phyloP scores from a whole-genome alignment of 1,140 invertebrate species.

The Lordiphosa stackelbergi region DNA sequence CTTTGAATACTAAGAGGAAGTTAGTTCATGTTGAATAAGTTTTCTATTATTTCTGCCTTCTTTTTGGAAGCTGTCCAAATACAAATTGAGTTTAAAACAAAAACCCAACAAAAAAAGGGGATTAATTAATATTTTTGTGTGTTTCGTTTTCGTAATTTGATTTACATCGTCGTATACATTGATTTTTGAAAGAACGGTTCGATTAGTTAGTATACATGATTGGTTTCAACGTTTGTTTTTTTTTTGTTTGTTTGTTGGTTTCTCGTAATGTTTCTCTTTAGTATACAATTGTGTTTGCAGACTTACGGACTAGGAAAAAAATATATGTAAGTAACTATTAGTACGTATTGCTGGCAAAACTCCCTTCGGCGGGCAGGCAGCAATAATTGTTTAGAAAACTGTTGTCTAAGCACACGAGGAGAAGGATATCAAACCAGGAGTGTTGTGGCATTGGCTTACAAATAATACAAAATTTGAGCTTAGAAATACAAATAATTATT shows the following conservation, averaged over 20 bases:
- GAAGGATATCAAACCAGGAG: neutral
- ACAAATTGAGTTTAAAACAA: conserved; percentile 3
- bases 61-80: conserved; percentile 1
- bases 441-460: neutral
- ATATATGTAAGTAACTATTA: conserved; percentile 13
- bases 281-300: conserved; percentile 15
- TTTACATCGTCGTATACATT: conserved; percentile 60
- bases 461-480: neutral
- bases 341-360: conserved; percentile 5
- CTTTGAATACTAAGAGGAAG: conserved; percentile 48
- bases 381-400: neutral
- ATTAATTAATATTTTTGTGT: conserved; percentile 3
- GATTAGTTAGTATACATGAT: conserved; percentile 11
- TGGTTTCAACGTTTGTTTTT: conserved; percentile 4
- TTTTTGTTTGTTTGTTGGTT: conserved; percentile 7
- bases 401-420: neutral
- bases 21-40: conserved; percentile 22
- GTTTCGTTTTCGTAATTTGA: conserved; percentile 34
- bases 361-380: neutral
- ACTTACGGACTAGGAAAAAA: conserved; percentile 9
- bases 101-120: no score
- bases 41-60: conserved; percentile 12
- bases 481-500: conserved; percentile 1
- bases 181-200: conserved; percentile 11
- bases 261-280: conserved; percentile 5